phyloP scores from a whole-genome alignment of 2,888 invertebrate species.

The Parapristionchus giblindavisi region DNA sequence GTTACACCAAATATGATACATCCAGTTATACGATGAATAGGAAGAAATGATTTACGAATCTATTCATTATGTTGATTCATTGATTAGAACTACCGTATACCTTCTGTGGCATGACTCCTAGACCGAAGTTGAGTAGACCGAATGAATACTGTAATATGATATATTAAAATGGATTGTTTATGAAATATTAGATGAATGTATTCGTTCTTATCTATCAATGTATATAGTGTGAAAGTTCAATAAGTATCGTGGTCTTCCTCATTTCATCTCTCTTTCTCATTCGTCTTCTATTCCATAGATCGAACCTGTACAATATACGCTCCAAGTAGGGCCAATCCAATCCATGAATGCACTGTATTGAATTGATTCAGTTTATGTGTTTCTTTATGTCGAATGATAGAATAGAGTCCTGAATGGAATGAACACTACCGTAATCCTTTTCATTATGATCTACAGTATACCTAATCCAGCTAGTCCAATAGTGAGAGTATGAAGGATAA shows the following conservation, averaged over 20 bases:
- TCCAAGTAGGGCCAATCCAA: conserved; percentile 53
- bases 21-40: conserved; percentile 20
- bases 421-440: neutral
- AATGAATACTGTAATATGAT: conserved; percentile 52
- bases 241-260: no score
- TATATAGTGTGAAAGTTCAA: no score
- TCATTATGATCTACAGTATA: neutral
- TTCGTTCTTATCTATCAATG: no score
- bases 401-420: conserved; percentile 18
- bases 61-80: neutral
- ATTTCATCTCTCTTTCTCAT: no score
- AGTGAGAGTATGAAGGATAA: conserved; percentile 50
- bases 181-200: no score
- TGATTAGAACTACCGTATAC: neutral
- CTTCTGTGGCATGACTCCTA: conserved; percentile 19
- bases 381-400: conserved; percentile 25
- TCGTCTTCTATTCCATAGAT: neutral
- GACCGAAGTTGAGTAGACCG: conserved; percentile 51
- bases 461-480: conserved; percentile 44
- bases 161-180: neutral
- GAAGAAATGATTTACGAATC: conserved; percentile 24
- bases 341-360: conserved; percentile 58
- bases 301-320: conserved; percentile 57
- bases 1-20: conserved; percentile 35
- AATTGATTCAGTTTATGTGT: conserved; percentile 43